A percentile compares a stretch with the other conserved stretches of the same genome.
phyloP scores from a whole-genome alignment of 2,113 vertebrate species.

The Seriola aureovittata region DNA sequence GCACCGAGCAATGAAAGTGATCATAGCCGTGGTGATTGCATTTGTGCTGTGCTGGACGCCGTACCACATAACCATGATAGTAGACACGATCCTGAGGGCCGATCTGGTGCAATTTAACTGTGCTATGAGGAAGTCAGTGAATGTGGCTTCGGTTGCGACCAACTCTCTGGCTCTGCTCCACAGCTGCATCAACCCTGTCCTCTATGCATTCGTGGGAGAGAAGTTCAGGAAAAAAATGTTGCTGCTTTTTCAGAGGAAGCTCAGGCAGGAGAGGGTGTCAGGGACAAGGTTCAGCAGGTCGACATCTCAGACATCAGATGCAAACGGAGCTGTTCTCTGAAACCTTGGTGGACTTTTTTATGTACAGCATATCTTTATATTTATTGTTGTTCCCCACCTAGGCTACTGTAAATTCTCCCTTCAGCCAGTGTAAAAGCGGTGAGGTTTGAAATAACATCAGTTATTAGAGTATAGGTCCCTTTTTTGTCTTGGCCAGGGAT shows the following conservation, averaged over 20 bases:
- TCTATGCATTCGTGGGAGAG: conserved; percentile 85
- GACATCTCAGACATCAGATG: conserved; percentile 77
- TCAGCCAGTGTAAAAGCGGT: not conserved
- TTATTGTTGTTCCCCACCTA: not conserved
- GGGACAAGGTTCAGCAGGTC: conserved; percentile 75
- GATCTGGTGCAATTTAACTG: conserved; percentile 59
- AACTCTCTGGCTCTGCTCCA: conserved; percentile 80
- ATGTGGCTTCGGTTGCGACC: conserved; percentile 58
- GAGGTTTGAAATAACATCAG: too few species aligned
- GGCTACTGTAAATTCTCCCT: not conserved
- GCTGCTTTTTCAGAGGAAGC: conserved; percentile 62
- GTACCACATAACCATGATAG: conserved; percentile 73
- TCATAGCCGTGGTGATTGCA: conserved; percentile 78
- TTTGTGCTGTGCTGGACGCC: conserved; percentile 86
- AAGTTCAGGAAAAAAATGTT: conserved; percentile 82
- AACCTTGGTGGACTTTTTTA: not conserved
- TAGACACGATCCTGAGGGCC: conserved; percentile 75
- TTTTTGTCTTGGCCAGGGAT: too few species aligned
- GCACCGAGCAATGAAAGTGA: conserved; percentile 85
- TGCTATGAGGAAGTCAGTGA: conserved; percentile 16
- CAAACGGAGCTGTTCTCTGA: conserved; percentile 55
- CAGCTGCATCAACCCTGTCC: conserved; percentile 84
- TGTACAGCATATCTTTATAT: not conserved
- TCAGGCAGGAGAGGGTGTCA: conserved; percentile 50
- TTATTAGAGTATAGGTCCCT: too few species aligned